Conservation (phyloP, 30 jellyfish, hydroid and myxozoan species). For the Turritopsis dohrnii region DNA sequence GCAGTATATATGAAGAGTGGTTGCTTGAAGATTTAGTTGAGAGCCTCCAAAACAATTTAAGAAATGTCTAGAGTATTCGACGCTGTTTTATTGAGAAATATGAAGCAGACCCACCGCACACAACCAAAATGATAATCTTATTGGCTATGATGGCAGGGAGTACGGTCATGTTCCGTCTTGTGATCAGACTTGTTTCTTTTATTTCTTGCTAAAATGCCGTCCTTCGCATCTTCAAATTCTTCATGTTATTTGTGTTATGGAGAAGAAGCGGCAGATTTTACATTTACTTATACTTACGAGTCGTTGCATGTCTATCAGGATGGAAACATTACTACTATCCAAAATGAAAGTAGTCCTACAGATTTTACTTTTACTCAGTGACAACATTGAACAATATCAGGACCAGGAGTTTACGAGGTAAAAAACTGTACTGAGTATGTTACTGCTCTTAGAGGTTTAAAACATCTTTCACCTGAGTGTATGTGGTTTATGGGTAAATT, state of each 20-base stretch:
- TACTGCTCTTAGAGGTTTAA: not conserved
- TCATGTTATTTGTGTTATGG: not conserved
- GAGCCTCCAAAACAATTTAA: too few species aligned
- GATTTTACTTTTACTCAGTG: not conserved
- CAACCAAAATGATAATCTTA: too few species aligned
- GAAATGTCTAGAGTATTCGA: too few species aligned
- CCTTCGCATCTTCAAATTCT: not conserved
- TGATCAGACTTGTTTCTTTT: not conserved
- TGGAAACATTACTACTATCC: not conserved
- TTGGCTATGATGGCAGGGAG: not conserved
- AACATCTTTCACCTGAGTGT: not conserved
- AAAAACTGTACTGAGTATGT: not conserved
- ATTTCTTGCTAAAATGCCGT: not conserved
- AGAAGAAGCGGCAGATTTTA: not conserved
- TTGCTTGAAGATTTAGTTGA: too few species aligned
- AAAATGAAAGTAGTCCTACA: not conserved
- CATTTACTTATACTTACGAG: not conserved
- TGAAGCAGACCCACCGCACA: too few species aligned
- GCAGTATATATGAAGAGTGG: too few species aligned
- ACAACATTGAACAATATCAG: not conserved
- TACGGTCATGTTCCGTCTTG: constrained; percentile 4
- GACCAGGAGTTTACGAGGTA: not conserved
- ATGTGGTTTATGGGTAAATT: not conserved
- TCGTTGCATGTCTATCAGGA: not conserved
- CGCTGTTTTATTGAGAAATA: too few species aligned